Base-by-base conservation (phyloP, 2,888 invertebrate species). In the Tillus elongatus region DNA sequence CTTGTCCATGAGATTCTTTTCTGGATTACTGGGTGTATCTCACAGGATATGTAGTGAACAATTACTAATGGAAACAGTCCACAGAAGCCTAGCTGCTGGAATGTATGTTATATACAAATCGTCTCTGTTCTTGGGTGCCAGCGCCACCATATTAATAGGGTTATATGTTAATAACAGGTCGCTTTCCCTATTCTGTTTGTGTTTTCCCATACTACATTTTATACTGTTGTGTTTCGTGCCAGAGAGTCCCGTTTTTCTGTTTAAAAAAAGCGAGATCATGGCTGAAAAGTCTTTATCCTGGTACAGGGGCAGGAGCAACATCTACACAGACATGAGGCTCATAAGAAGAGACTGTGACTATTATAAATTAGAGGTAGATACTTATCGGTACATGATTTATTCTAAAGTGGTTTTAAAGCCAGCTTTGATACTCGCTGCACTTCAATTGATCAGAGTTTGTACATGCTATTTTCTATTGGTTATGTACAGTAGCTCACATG, bases 221-320 rank as follows among this genome's bases (percentile, higher is more conserved):
- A 11, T 49, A 6, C 28, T 53, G 16, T 36, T 54, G 2, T 27
- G 39, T 2, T 13, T 47, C 1, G 36, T 50, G 16, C 54, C 51
- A 1, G 60, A 58, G 43, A 56, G 57, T 38, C 58, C 60, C 1
- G 52, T 53, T 3, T 51, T 44, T 43, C 36, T 58, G 12, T 55
- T 47, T 35, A 35, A 44, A 2, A 52, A 37, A 13, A 50, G 45
- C 4, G 42, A 45, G 30, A 24, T 13, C 1, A 33, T 43, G 29
- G 52, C 54, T 1, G 41, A 48, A 14, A 30, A 48, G 34, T 39
- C 54, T 2, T 15, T 54, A 12, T 36, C 37, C n/a, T 55, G 46
- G 49, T 54, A 50, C 26, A 39, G 52, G n/a, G 60, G 60, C 1
- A 33, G 35, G 15, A 35, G 39, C 1, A 50, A 56, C 32, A 48